Evolutionary conservation across 2,113 vertebrate species (phyloP).

Genomic region (Reinhardtius hippoglossoides): DNA sequence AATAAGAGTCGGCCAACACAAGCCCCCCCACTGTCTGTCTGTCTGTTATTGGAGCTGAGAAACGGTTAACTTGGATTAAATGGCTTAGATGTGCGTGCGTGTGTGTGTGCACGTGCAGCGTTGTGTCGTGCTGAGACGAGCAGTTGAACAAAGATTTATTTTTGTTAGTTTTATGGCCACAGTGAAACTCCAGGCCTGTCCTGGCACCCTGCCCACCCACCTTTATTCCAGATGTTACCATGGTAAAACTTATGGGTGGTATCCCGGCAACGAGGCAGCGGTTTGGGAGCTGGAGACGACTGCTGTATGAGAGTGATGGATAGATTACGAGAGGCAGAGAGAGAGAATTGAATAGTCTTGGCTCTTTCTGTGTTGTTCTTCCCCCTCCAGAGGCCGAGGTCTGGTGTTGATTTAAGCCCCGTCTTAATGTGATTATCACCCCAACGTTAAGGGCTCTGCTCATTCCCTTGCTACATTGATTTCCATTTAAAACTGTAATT

Average conservation of each 20-base stretch:
- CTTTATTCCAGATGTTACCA: slow-evolving; percentile 90
- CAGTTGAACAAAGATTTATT: slow-evolving; percentile 84
- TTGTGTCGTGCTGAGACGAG: slow-evolving; percentile 62
- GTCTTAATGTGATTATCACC: slow-evolving; percentile 81
- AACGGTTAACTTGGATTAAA: slow-evolving; percentile 65
- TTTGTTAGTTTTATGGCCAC: slow-evolving; percentile 83
- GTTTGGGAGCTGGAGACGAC: slow-evolving; percentile 72
- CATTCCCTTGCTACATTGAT: slow-evolving; percentile 85
- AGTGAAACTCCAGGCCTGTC: slow-evolving; percentile 81
- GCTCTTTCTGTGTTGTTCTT: slow-evolving; percentile 73
- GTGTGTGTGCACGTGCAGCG: slow-evolving; percentile 10
- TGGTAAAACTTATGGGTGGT: slow-evolving; percentile 83
- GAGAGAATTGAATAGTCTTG: slow-evolving; percentile 67
- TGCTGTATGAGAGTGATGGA: slow-evolving; percentile 71
- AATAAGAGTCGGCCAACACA: slow-evolving; percentile 23
- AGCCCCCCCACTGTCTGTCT: slow-evolving; percentile 7
- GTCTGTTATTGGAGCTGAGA: slow-evolving; percentile 41
- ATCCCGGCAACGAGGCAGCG: slow-evolving; percentile 85
- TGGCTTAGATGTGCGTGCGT: slow-evolving; percentile 40
- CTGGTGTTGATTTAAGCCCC: slow-evolving; percentile 82
- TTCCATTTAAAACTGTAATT: slow-evolving; percentile 86
- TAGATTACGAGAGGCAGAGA: slow-evolving; percentile 61
- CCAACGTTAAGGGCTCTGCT: slow-evolving; percentile 70
- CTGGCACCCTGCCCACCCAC: slow-evolving; percentile 84
- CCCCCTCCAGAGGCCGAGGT: slow-evolving; percentile 79